Conservation (phyloP, 2,888 invertebrate species). For the Cosmopolites sordidus region DNA sequence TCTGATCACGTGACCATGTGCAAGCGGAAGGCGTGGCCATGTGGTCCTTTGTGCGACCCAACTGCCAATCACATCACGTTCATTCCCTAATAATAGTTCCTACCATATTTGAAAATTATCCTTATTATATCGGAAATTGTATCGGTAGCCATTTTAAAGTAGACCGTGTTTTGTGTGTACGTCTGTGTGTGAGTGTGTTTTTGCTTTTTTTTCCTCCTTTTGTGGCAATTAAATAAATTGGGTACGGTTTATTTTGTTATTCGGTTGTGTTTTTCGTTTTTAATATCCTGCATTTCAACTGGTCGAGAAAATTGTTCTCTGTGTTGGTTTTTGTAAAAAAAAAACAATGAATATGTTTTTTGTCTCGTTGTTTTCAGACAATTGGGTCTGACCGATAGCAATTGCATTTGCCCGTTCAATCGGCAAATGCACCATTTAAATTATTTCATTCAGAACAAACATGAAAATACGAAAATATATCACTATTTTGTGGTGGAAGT, state of each 20-base stretch:
- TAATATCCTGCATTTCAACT: neutral
- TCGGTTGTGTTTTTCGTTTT: slow-evolving; percentile 8
- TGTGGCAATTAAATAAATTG: slow-evolving; percentile 24
- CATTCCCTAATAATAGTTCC: slow-evolving; percentile 27
- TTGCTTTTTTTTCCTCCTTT: slow-evolving; percentile 7
- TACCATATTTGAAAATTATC: slow-evolving; percentile 49
- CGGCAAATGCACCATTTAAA: too few species aligned
- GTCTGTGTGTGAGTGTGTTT: slow-evolving; percentile 2
- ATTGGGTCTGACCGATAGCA: too few species aligned
- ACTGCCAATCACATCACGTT: slow-evolving; percentile 35
- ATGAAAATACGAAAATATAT: too few species aligned
- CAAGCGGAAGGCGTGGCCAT: slow-evolving; percentile 12
- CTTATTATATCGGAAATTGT: slow-evolving; percentile 46
- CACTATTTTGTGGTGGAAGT: too few species aligned
- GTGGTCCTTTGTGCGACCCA: slow-evolving; percentile 21
- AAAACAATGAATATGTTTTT: too few species aligned
- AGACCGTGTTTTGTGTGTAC: slow-evolving; percentile 18
- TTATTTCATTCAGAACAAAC: too few species aligned
- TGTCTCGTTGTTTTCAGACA: too few species aligned
- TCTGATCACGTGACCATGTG: slow-evolving; percentile 10
- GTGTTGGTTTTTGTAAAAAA: too few species aligned
- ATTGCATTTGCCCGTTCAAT: too few species aligned
- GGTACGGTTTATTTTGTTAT: slow-evolving; percentile 13
- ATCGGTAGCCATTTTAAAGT: slow-evolving; percentile 42
- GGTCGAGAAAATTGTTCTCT: too few species aligned